Percentiles rank a stretch among this genome's conserved stretches.
Conservation (phyloP, 2,797 vertebrate species). For the Darevskia mixta region DNA sequence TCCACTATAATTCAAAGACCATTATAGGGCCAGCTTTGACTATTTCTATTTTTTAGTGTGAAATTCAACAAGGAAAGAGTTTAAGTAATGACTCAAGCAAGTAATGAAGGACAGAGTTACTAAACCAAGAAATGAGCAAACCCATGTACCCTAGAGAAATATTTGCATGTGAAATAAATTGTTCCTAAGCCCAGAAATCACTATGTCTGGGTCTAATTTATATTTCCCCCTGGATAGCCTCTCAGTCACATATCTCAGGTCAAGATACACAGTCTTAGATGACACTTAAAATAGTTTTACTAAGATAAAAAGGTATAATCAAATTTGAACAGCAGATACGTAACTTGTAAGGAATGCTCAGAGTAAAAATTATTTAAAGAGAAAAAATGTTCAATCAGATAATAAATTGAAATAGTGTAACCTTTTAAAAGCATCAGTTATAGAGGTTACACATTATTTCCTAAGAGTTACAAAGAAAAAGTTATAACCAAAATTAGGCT, state of each 20-base stretch:
- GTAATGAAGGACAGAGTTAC: neutral
- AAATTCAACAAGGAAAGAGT: neutral
- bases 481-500: neutral
- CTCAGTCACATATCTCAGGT: neutral
- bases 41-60: neutral
- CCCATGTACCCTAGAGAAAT: neutral
- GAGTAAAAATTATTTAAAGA: neutral
- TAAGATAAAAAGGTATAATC: neutral
- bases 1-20: neutral
- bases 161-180: neutral
- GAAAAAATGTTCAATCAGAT: neutral
- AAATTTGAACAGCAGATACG: neutral
- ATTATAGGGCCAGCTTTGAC: neutral
- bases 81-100: neutral
- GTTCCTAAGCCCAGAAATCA: neutral
- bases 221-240: neutral
- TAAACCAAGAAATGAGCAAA: neutral
- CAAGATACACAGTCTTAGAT: neutral
- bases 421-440: conserved; percentile 10
- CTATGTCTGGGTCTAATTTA: neutral
- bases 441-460: neutral
- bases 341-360: neutral
- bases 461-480: neutral
- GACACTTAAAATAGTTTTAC: neutral
- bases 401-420: neutral